phyloP scores from a whole-genome alignment of 1,140 invertebrate species.

The Saccostrea echinata region DNA sequence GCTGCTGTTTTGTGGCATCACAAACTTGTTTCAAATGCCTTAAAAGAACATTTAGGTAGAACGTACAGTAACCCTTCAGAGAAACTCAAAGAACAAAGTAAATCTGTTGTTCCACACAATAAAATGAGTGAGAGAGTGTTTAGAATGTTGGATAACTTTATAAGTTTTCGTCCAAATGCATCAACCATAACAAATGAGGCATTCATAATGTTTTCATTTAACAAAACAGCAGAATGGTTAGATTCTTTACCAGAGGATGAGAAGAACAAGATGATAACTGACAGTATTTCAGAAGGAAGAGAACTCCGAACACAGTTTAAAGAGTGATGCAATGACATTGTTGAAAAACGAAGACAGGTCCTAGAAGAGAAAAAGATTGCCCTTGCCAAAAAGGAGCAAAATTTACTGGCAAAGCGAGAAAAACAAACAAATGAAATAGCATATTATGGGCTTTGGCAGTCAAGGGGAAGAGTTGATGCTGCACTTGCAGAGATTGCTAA shows the following conservation, averaged over 20 bases:
- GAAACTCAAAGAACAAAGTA: background rate
- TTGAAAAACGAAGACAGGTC: constrained; percentile 45
- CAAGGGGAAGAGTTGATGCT: constrained; percentile 10
- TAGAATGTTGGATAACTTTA: constrained; percentile 38
- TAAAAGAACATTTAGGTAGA: constrained; percentile 40
- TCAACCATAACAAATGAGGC: constrained; percentile 58
- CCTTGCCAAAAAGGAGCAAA: constrained; percentile 32
- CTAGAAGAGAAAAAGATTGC: constrained; percentile 46
- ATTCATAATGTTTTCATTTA: constrained; percentile 60
- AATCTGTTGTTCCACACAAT: constrained; percentile 40
- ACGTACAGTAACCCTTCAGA: background rate
- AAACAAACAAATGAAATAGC: constrained; percentile 38
- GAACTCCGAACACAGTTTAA: constrained; percentile 44
- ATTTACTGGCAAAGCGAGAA: constrained; percentile 4
- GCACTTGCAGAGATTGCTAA: background rate
- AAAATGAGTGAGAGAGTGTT: constrained; percentile 46
- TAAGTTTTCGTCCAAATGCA: constrained; percentile 59
- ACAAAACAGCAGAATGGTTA: constrained; percentile 61
- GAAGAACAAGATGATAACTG: constrained; percentile 50
- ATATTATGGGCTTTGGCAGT: constrained; percentile 49
- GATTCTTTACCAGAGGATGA: constrained; percentile 40
- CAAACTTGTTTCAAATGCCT: constrained; percentile 22
- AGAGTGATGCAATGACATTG: constrained; percentile 51
- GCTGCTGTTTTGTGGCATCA: constrained; percentile 22
- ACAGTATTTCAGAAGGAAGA: constrained; percentile 48